Evolutionary conservation across 2,113 vertebrate species (phyloP), one percentile per base, ranked within the genome.

Genomic region (Dicentrarchus labrax): DNA sequence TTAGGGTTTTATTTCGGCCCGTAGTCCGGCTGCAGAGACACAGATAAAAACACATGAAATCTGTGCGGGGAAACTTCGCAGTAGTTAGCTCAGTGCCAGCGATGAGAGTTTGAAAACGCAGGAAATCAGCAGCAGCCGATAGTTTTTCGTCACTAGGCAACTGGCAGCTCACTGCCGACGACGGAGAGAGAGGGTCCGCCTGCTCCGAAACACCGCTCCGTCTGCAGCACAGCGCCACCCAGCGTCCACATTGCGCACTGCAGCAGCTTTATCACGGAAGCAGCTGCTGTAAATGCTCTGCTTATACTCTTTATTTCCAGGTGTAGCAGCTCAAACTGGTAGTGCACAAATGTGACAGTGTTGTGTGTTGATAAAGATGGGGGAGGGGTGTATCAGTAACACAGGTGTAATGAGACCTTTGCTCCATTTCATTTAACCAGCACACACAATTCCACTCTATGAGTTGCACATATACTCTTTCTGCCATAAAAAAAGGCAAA

Each of bases 101-200:
- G 59, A 51, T 17, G 65, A 81, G 80, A 85, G 85, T 91, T 90
- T 75, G 79, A 84, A 89, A 84, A 82, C 73, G 72, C 91, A 91
- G 90, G 89, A 94, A 94, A 80, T 83, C 67, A 72, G 76, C 8
- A 59, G 69, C 60, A 8, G 19, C 36, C 39, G 11, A 72, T 43
- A 93, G 92, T 93, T 95, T 90, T 78, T 88, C 90, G 91, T 96
- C 94, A 93, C 95, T 95, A 96, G 89, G 95, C 95, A 96, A 96
- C 95, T 76, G 66, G 12, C 60, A 30, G 72, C 51, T 70, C 54
- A 7, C 36, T 16, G 72, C 45, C 15, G 61, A 83, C 68, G 61
- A 89, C 8, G 24, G 8, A 0, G 41, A 16, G 41, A 19, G 83
- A 89, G 85, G 17, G 57, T 68, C 68, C 39, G 0, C 2, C 9